phyloP scores from a whole-genome alignment of 2,888 invertebrate genomes.

The Metallyticus violacea region DNA sequence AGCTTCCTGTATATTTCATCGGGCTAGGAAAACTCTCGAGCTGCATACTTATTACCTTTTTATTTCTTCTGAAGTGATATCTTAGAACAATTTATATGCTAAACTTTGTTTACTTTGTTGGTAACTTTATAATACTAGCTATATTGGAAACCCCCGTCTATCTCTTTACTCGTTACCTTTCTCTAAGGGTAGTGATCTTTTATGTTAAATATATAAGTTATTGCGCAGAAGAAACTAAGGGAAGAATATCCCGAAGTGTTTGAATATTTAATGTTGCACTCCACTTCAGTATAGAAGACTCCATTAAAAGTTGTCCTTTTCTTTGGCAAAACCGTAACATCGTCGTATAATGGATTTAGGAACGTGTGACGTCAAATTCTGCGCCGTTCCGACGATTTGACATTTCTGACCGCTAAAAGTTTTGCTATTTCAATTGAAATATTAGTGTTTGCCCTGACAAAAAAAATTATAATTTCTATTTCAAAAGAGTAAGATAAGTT shows the following conservation, averaged over 20 bases:
- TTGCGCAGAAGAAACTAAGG: not conserved
- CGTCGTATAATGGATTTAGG: not conserved
- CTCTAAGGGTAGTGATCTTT: not conserved
- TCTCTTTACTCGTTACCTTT: not conserved
- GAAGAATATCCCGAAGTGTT: not conserved
- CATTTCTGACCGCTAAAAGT: not conserved
- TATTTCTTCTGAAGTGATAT: constrained; percentile 4
- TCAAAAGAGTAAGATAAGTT: too few species aligned
- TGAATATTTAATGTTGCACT: constrained; percentile 1
- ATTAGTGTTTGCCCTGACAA: too few species aligned
- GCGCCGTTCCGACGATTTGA: not conserved
- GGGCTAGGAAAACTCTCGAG: not conserved
- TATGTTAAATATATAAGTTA: not conserved
- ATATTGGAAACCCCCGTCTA: not conserved
- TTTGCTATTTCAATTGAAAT: too few species aligned
- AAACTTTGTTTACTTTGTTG: not conserved
- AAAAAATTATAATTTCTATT: too few species aligned
- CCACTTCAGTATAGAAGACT: not conserved
- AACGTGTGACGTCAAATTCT: not conserved
- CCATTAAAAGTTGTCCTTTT: constrained; percentile 3
- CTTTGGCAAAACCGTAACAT: not conserved
- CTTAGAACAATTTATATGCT: constrained; percentile 11
- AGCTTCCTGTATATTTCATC: not conserved
- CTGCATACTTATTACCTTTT: not conserved
- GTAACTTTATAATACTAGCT: not conserved